Base-by-base conservation (phyloP, 2,113 vertebrate species). In the Pelecanoides urinatrix region DNA sequence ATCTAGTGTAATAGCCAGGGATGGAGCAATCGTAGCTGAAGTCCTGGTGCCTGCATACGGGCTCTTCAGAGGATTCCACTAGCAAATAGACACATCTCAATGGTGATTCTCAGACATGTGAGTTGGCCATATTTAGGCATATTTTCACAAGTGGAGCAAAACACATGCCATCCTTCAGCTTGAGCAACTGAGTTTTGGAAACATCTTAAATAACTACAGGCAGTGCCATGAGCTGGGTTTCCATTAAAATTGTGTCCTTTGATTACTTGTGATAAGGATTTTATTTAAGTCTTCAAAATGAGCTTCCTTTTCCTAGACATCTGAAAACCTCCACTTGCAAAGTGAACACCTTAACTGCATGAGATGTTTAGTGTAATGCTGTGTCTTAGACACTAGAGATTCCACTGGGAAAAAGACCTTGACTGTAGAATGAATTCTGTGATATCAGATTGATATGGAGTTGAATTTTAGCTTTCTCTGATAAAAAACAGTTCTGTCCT, bases 81-180 rank as follows among this genome's bases (percentile, higher is more conserved):
- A 36, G 25, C 58, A 61, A 26, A 55, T 16, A 77, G 22, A 16
- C 49, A 10, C 4, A 5, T 26, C 42, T 71, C 4, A 2, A 8
- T 42, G 17, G 23, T 44, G 49, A 42, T 40, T 80, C 66, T n/a
- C 6, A 62, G n/a, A 21, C 4, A 9, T 0, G 0, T 1, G 5
- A 71, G n/a, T 27, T 66, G 38, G 50, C 27, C 13, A 6, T 36
- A 38, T 52, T 73, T 34, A 49, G n/a, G 20, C 18, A 3, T 45
- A 18, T 88, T 85, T 86, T 82, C 62, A 90, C 32, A 88, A 49
- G 52, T 17, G 50, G 16, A 78, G 11, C 42, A 79, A 76, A 83
- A 76, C 8, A 6, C 5, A 19, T 38, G 8, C 4, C 11, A 27
- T 53, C n/a, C 72, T 65, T 82, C 52, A 72, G 44, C 9, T 36